A percentile compares a stretch with the other conserved stretches of the same genome.
phyloP scores from a whole-genome alignment of 2,888 invertebrate genomes.

The Brachyptera risi region DNA sequence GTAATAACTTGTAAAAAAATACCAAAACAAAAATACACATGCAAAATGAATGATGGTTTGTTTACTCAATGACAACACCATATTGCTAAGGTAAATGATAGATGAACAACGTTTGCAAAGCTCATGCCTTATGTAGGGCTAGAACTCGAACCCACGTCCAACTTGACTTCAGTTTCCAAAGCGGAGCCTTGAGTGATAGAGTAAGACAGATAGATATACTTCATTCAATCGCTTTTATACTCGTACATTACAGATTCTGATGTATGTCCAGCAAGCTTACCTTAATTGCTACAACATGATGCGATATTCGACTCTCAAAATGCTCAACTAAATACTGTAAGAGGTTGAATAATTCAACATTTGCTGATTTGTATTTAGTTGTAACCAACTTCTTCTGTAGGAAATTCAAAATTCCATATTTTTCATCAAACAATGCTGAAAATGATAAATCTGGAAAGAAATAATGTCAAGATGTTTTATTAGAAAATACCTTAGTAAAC shows the following conservation, averaged over 20 bases:
- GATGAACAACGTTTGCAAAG: no score
- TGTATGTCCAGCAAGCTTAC: conserved; percentile 24
- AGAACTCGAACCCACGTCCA: no score
- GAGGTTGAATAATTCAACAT: conserved; percentile 36
- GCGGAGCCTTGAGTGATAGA: no score
- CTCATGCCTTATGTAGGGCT: no score
- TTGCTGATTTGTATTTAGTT: conserved; percentile 35
- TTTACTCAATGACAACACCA: no score
- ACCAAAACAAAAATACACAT: no score
- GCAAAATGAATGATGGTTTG: no score
- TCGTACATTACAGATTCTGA: neutral
- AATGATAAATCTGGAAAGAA: conserved; percentile 35
- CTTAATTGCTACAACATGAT: conserved; percentile 32
- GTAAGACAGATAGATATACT: no score
- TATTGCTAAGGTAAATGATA: no score
- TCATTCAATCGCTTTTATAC: no score
- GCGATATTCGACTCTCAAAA: conserved; percentile 24
- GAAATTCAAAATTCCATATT: conserved; percentile 35
- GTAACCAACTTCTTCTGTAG: conserved; percentile 31
- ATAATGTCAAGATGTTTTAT: neutral
- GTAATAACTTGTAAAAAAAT: no score
- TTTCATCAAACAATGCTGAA: conserved; percentile 33
- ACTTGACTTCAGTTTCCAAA: neutral
- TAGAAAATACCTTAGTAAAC: neutral
- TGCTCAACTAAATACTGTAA: conserved; percentile 35